A percentile compares a stretch with the other conserved stretches of the same genome.
phyloP scores from a whole-genome alignment of 2,797 vertebrate species.

The Semaprochilodus insignis region DNA sequence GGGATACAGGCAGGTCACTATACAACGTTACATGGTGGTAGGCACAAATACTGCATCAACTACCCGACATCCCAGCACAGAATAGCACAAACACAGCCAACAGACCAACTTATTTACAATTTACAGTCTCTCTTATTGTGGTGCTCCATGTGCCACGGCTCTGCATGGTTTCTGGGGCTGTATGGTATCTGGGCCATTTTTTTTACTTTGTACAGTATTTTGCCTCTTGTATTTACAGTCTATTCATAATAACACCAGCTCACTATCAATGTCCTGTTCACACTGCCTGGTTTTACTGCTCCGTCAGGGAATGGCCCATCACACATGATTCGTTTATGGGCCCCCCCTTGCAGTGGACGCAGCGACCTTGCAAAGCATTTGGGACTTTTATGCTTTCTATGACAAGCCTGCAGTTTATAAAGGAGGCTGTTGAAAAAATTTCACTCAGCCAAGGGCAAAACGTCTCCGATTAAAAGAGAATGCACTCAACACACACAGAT shows the following conservation, averaged over 20 bases:
- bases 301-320: background rate
- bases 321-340: slow-evolving; percentile 7
- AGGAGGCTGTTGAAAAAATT: background rate
- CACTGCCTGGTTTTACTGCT: background rate
- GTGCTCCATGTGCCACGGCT: too few relatives aligned
- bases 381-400: slow-evolving; percentile 1
- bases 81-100: too few relatives aligned
- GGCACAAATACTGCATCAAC: too few relatives aligned
- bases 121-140: too few relatives aligned
- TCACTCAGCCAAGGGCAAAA: background rate
- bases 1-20: too few relatives aligned
- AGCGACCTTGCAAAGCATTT: background rate
- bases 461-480: background rate
- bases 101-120: too few relatives aligned
- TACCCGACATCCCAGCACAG: too few relatives aligned
- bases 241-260: slow-evolving; percentile 11
- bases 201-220: too few relatives aligned
- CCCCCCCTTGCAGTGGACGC: background rate
- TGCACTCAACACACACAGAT: background rate
- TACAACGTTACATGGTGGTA: too few relatives aligned
- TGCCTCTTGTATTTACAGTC: background rate
- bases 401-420: background rate
- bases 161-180: too few relatives aligned
- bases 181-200: too few relatives aligned
- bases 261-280: background rate